Percentiles rank a stretch among this genome's conserved stretches.
These are phyloP conservation scores for Enteromius trimaculatus DNA, from an alignment of 2,797 vertebrate genomes.

Conservation along the genomic window DNA sequence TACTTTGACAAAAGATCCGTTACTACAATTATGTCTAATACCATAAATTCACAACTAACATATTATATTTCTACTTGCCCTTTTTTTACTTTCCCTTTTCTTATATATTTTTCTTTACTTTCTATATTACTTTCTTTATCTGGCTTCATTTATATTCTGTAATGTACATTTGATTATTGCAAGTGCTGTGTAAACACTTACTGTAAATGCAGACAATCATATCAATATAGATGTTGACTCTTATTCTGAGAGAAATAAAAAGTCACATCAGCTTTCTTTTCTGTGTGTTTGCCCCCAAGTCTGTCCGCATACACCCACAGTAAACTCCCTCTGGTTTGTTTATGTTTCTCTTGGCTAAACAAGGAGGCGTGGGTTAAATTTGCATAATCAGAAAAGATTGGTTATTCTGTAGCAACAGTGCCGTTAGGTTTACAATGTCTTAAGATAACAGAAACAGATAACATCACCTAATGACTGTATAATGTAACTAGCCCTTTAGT, in stretches of 20 bases:
- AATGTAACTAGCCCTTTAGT: slow-evolving; percentile 54
- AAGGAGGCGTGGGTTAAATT: slow-evolving; percentile 54
- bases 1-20: neutral
- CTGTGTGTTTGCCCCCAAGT: neutral
- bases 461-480: slow-evolving; percentile 54
- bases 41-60: neutral
- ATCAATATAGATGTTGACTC: neutral
- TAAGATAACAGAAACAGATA: slow-evolving; percentile 62
- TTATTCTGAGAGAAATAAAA: neutral
- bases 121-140: neutral
- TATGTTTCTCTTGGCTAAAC: slow-evolving; percentile 51
- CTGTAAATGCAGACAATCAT: neutral
- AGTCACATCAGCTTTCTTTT: neutral
- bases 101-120: neutral
- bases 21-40: neutral
- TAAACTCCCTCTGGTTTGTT: slow-evolving; percentile 54
- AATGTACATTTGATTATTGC: neutral
- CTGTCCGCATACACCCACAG: slow-evolving; percentile 27
- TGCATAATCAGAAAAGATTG: slow-evolving; percentile 57
- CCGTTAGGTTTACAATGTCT: slow-evolving; percentile 58
- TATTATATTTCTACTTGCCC: neutral
- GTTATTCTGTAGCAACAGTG: slow-evolving; percentile 53
- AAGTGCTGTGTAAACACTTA: neutral
- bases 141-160: neutral
- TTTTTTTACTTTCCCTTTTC: neutral